Evolutionary conservation across 1,140 invertebrate genomes (phyloP).

Genomic region (Linepithema humile): DNA sequence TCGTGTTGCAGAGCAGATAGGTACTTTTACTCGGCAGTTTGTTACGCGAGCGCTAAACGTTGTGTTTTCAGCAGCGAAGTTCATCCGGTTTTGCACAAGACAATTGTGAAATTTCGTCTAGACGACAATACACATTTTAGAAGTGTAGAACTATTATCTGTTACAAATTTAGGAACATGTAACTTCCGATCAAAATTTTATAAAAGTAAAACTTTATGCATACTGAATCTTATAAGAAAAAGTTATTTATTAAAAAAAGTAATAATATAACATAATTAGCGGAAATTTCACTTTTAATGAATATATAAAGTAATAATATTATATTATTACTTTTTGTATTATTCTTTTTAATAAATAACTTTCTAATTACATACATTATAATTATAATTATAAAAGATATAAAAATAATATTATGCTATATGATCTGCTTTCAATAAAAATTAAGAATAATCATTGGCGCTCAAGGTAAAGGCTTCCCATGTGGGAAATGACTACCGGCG

Average conservation of each 20-base stretch:
- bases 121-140: too few species aligned
- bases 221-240: background rate
- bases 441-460: background rate
- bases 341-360: too few species aligned
- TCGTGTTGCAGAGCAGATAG: background rate
- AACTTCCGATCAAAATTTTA: too few species aligned
- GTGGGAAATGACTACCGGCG: too few species aligned
- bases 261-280: background rate
- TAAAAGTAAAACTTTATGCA: too few species aligned
- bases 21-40: slow-evolving; percentile 1
- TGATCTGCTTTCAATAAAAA: background rate
- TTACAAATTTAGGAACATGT: background rate
- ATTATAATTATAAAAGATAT: background rate
- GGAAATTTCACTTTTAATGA: too few species aligned
- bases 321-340: too few species aligned
- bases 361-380: background rate
- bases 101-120: background rate
- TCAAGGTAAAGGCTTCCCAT: background rate
- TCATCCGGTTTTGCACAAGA: background rate
- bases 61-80: background rate
- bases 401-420: background rate
- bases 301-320: too few species aligned
- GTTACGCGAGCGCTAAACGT: background rate
- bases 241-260: background rate
- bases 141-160: background rate